phyloP scores from a whole-genome alignment of 1,140 invertebrate genomes.

The Coelopa frigida region DNA sequence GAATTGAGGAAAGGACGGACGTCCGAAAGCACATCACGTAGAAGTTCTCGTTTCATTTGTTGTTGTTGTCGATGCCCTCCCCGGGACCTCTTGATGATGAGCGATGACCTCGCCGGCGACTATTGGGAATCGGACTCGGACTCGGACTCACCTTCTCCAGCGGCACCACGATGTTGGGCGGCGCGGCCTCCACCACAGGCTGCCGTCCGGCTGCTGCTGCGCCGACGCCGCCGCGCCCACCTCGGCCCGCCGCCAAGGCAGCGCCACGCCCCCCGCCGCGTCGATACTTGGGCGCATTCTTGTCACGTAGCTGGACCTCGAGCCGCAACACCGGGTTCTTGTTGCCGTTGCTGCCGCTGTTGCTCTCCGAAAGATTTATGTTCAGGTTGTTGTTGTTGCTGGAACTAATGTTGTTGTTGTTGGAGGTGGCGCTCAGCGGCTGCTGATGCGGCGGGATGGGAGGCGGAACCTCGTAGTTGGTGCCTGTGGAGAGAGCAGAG shows the following conservation, averaged over 20 bases:
- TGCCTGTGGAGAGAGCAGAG: slow-evolving; percentile 3
- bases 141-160: slow-evolving; percentile 43
- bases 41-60: too few species aligned
- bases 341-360: slow-evolving; percentile 40
- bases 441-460: slow-evolving; percentile 5
- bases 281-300: slow-evolving; percentile 42
- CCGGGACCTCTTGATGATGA: too few species aligned
- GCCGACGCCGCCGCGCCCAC: slow-evolving; percentile 13
- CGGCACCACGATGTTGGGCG: slow-evolving; percentile 33
- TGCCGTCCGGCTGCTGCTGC: slow-evolving; percentile 11
- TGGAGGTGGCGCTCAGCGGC: not conserved
- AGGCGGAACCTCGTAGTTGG: slow-evolving; percentile 8
- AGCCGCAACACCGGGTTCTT: slow-evolving; percentile 43
- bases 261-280: slow-evolving; percentile 18
- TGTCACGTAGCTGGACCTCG: slow-evolving; percentile 47
- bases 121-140: too few species aligned
- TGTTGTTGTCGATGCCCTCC: too few species aligned
- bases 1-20: too few species aligned
- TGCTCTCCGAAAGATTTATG: slow-evolving; percentile 41
- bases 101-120: too few species aligned
- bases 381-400: slow-evolving; percentile 41
- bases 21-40: too few species aligned
- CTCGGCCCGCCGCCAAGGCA: slow-evolving; percentile 16
- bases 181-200: slow-evolving; percentile 5
- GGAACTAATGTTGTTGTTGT: slow-evolving; percentile 2